Percentiles rank a stretch among this genome's conserved stretches.
Evolutionary conservation across 2,797 vertebrate genomes (phyloP).

Genomic region (Pipistrellus pipistrellus): DNA sequence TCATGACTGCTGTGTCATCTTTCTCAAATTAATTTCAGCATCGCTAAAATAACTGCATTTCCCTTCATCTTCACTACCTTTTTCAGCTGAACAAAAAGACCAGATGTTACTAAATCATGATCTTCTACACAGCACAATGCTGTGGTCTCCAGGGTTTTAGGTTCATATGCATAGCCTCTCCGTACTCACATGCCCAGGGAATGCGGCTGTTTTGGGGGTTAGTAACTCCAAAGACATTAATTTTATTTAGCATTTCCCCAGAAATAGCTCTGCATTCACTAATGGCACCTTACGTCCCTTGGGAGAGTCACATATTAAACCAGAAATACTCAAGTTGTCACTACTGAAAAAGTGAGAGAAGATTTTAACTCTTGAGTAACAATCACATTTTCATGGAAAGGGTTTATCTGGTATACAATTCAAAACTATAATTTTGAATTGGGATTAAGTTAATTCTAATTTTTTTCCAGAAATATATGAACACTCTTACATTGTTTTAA

Average conservation of each 20-base stretch:
- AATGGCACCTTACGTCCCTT: slow-evolving; percentile 67
- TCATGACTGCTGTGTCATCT: slow-evolving; percentile 65
- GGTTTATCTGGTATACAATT: background rate
- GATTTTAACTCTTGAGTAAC: slow-evolving; percentile 75
- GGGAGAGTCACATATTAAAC: slow-evolving; percentile 75
- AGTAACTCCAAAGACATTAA: slow-evolving; percentile 80
- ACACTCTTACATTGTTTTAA: background rate
- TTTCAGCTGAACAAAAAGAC: slow-evolving; percentile 73
- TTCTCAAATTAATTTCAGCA: slow-evolving; percentile 74
- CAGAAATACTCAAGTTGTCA: slow-evolving; percentile 70
- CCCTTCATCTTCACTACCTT: slow-evolving; percentile 70
- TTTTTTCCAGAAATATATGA: background rate
- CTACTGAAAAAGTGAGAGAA: slow-evolving; percentile 46
- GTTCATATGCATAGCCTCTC: slow-evolving; percentile 65
- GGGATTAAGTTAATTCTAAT: background rate
- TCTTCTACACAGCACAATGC: slow-evolving; percentile 61
- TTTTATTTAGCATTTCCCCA: slow-evolving; percentile 82
- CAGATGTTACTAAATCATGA: slow-evolving; percentile 74
- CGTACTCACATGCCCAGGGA: slow-evolving; percentile 48
- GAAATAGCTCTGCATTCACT: slow-evolving; percentile 76
- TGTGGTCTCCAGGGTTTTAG: slow-evolving; percentile 75
- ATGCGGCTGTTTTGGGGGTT: slow-evolving; percentile 65
- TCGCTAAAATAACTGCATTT: slow-evolving; percentile 71
- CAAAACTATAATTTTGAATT: slow-evolving; percentile 3
- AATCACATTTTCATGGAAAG: background rate